Evolutionary conservation across 2,113 vertebrate genomes (phyloP).

Genomic region (Lepus timidus): DNA sequence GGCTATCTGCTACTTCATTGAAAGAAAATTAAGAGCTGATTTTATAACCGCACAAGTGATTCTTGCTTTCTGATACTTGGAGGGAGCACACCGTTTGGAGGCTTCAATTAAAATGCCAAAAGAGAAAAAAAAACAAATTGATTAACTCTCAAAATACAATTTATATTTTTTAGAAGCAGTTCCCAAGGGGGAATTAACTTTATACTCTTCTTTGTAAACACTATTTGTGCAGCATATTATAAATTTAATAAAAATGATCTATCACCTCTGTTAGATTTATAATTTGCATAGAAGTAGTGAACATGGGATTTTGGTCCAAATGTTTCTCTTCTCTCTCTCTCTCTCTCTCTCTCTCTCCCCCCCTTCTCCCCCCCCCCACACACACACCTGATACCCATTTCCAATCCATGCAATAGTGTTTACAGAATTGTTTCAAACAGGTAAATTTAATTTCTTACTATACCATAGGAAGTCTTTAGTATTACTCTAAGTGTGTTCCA

Average conservation of each 20-base stretch:
- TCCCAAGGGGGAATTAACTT: constrained; percentile 88
- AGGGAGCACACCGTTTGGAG: constrained; percentile 81
- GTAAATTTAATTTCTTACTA: constrained; percentile 70
- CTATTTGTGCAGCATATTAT: constrained; percentile 88
- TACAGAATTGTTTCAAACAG: constrained; percentile 81
- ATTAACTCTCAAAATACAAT: constrained; percentile 89
- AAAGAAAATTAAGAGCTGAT: constrained; percentile 90
- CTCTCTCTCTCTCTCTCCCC: not conserved
- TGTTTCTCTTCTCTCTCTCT: not conserved
- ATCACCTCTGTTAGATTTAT: constrained; percentile 89
- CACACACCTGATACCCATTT: too few species aligned
- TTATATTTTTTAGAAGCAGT: constrained; percentile 89
- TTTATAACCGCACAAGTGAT: constrained; percentile 83
- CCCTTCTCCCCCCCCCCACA: too few species aligned
- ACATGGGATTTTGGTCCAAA: constrained; percentile 87
- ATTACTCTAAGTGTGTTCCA: constrained; percentile 78
- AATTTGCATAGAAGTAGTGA: constrained; percentile 88
- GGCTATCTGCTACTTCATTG: constrained; percentile 87
- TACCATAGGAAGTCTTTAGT: constrained; percentile 46
- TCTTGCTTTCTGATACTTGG: constrained; percentile 86
- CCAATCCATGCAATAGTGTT: constrained; percentile 66
- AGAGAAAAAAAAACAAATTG: constrained; percentile 79
- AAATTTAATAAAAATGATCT: constrained; percentile 91
- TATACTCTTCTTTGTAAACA: constrained; percentile 89
- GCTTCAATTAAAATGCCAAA: constrained; percentile 88